Evolutionary conservation across 2,797 vertebrate genomes (phyloP).

Genomic region (Lepus oiostolus): DNA sequence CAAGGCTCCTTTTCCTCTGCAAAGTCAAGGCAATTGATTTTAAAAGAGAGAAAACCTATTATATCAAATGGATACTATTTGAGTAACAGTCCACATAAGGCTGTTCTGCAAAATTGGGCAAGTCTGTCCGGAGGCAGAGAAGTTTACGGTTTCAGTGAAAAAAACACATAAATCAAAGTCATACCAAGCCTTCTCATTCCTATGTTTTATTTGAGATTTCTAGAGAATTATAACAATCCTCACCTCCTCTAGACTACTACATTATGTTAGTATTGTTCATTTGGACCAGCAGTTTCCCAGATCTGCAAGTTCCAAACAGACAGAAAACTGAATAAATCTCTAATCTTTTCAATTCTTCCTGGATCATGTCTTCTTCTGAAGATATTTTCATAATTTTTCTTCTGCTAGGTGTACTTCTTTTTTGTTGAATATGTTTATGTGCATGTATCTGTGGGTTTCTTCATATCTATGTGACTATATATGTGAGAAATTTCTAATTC

Average conservation of each 20-base stretch:
- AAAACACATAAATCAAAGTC: not conserved
- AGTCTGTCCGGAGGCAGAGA: not conserved
- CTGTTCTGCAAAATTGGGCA: not conserved
- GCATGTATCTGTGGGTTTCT: not conserved
- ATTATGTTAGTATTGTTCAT: not conserved
- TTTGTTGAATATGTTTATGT: not conserved
- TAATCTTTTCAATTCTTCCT: not conserved
- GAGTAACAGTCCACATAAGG: not conserved
- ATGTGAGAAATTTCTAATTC: not conserved
- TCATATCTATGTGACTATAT: not conserved
- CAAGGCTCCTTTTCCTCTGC: not conserved
- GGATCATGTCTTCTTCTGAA: not conserved
- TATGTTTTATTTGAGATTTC: not conserved
- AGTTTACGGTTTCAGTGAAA: not conserved
- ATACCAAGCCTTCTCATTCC: not conserved
- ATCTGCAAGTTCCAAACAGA: not conserved
- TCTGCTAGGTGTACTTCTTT: not conserved
- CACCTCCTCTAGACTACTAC: not conserved
- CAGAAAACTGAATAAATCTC: not conserved
- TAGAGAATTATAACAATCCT: not conserved
- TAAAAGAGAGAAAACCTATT: not conserved
- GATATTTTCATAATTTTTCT: not conserved
- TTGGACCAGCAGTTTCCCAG: not conserved
- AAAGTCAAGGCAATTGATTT: not conserved
- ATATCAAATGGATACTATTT: not conserved